Base-by-base conservation (phyloP, 64 coral and sea anemone species). In the Catalaphyllia jardinei region DNA sequence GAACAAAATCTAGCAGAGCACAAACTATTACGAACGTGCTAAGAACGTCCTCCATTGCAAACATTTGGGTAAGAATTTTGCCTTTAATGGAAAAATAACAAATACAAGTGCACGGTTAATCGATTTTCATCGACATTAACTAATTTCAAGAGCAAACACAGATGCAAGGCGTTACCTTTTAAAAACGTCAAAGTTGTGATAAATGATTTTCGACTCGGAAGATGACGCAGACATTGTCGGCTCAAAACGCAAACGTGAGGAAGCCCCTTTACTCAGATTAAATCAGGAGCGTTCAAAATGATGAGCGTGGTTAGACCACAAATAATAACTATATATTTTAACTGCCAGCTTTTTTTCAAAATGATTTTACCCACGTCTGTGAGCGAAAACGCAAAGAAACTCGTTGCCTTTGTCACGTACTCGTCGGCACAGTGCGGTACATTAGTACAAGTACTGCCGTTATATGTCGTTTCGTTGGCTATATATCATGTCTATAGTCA, bases 301-400 rank as follows among this genome's bases (percentile, higher is more conserved):
- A 69, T 69, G 22, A 24, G 24, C 65, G 76, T 20, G 76, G 76
- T 54, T 57, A 27, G 50, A 79, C 76, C 76, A 51, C 76, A 79
- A 79, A 79, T 4, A 79, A 57, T 25, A 50, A 79, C 25, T 57
- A 50, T 35, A 35, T 35, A 35, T 54, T 79, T 54, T 55, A 79
- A 55, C 22, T 55, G 51, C 76, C 73, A 75, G 24, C 76, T 30
- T 69, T 67, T 3, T n/a, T 5, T 69, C 24, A 10, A 25, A 9
- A 0, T 69, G 63, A 20, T 10, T 25, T 25, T 69, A 69, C 9
- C 15, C 54, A 57, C 54, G 54, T 11, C 15, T 57, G 10, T 0
- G 54, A 57, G 54, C 1, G 54, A 57, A 57, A 57, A 57, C 54
- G 10, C 54, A 57, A 16, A 16, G 11, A 57, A 1, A 14, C 15